Percentiles rank a stretch among this genome's conserved stretches.
phyloP scores from a whole-genome alignment of 1,140 invertebrate species.

The Leptinotarsa lineolata region DNA sequence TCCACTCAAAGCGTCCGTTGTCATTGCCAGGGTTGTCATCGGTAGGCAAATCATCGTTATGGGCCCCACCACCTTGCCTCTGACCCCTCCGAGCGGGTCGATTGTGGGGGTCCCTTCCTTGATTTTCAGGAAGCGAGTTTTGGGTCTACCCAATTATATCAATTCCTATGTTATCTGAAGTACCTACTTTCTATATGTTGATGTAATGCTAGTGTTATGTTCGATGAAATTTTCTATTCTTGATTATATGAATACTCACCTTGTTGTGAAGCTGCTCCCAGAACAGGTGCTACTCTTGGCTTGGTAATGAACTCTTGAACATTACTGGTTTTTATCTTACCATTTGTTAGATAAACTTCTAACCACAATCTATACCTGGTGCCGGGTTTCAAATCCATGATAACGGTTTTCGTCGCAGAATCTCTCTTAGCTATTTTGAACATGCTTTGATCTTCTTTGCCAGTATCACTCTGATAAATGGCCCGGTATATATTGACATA shows the following conservation, averaged over 20 bases:
- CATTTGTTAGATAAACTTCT: slow-evolving; percentile 86
- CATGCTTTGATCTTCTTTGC: slow-evolving; percentile 76
- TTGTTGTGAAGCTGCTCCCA: slow-evolving; percentile 62
- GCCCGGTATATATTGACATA: slow-evolving; percentile 89
- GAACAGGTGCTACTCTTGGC: slow-evolving; percentile 65
- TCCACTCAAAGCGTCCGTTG: too few species aligned
- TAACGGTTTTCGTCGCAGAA: slow-evolving; percentile 69
- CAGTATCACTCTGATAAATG: slow-evolving; percentile 77
- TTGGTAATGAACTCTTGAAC: slow-evolving; percentile 87
- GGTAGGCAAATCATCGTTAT: too few species aligned
- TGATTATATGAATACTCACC: slow-evolving; percentile 17
- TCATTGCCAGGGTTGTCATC: too few species aligned
- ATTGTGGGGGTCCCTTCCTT: too few species aligned
- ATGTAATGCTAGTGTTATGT: too few species aligned
- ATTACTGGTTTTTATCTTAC: slow-evolving; percentile 85
- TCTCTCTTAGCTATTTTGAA: slow-evolving; percentile 85
- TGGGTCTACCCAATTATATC: too few species aligned
- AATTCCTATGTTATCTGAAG: too few species aligned
- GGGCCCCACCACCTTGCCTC: too few species aligned
- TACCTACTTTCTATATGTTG: too few species aligned
- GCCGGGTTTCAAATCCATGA: slow-evolving; percentile 76
- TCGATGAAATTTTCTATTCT: neutral
- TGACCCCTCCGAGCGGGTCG: too few species aligned
- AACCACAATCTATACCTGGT: slow-evolving; percentile 84
- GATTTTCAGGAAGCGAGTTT: too few species aligned